Base-by-base conservation (phyloP, 1,140 invertebrate species). In the Drosophila sechellia region DNA sequence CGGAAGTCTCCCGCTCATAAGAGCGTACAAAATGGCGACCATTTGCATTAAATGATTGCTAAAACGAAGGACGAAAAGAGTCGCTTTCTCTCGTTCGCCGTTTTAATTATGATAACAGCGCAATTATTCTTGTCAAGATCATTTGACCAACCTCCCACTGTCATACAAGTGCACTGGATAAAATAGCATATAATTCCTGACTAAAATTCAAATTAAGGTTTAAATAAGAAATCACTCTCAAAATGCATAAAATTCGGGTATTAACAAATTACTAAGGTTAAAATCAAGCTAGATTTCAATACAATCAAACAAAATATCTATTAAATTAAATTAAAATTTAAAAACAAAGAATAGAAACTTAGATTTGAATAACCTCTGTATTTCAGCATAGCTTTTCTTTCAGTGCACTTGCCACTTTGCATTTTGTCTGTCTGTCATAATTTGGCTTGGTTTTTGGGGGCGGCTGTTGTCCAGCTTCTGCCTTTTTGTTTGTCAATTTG, bases 21-120 rank as follows among this genome's bases (percentile, higher is more conserved):
- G 78, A 81, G 85, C 65, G 65, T 72, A 79, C 83, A 89, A 87
- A 87, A 87, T 87, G 83, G 83, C 83, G 83, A 87, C 84, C 83
- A 87, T 87, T 87, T 87, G 79, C 83, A 87, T 87, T 87, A 87
- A 87, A 87, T 87, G 83, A 87, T 89, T 87, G 79, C 83, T 87
- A 83, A 87, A 87, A 79, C 75, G 63, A 68, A 87, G 63, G 72
- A 76, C 72, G 39, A 75, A 75, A 76, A 71, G 65, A 81, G 48
- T 79, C 27, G 11, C 17, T 12, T 17, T n/a, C 25, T 12, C 43
- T 49, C 34, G 20, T 15, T 43, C 27, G 25, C 37, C 45, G 65
- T 87, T 87, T 87, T 87, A 87, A 87, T 87, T 87, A 87, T 87
- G 84, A 87, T 89, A 87, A 87, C 84, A 87, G 84, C 84, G 84